Evolutionary conservation across 2,797 vertebrate species (phyloP).

Genomic region (Pseudochirops corinnae): DNA sequence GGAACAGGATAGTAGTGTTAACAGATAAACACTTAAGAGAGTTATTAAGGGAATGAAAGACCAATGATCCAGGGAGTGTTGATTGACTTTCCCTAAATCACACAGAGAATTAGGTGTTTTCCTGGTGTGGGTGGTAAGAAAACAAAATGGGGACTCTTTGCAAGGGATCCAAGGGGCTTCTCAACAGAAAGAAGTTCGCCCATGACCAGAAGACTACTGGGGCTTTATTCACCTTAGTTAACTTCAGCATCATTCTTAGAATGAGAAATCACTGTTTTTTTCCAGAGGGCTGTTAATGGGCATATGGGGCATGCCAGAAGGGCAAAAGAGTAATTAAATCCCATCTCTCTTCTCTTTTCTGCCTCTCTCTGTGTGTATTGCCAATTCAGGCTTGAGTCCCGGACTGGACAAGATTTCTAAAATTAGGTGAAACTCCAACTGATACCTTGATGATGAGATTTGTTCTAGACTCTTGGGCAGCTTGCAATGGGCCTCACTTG

Average conservation of each 20-base stretch:
- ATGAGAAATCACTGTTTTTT: conserved; percentile 22
- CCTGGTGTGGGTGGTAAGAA: conserved; percentile 24
- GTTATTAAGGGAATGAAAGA: conserved; percentile 26
- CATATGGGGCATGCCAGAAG: conserved; percentile 26
- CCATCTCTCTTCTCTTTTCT: conserved; percentile 29
- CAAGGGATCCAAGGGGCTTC: conserved; percentile 20
- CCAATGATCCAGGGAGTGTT: neutral
- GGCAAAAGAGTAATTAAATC: conserved; percentile 4
- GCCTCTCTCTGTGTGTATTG: neutral
- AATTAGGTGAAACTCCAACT: conserved; percentile 32
- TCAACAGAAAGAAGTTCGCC: neutral
- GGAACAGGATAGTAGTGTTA: neutral
- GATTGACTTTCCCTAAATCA: conserved; percentile 39
- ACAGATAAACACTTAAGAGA: conserved; percentile 63
- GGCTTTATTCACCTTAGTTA: conserved; percentile 34
- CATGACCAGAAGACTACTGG: neutral
- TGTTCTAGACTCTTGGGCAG: conserved; percentile 8
- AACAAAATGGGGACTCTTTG: conserved; percentile 5
- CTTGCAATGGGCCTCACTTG: neutral
- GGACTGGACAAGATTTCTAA: conserved; percentile 19
- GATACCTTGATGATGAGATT: conserved; percentile 14
- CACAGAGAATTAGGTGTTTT: conserved; percentile 25
- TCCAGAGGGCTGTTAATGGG: neutral
- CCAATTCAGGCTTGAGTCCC: conserved; percentile 8
- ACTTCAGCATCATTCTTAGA: conserved; percentile 10